Evolutionary conservation across 2,888 invertebrate genomes (phyloP).

Genomic region (Aspidiotus destructor): DNA sequence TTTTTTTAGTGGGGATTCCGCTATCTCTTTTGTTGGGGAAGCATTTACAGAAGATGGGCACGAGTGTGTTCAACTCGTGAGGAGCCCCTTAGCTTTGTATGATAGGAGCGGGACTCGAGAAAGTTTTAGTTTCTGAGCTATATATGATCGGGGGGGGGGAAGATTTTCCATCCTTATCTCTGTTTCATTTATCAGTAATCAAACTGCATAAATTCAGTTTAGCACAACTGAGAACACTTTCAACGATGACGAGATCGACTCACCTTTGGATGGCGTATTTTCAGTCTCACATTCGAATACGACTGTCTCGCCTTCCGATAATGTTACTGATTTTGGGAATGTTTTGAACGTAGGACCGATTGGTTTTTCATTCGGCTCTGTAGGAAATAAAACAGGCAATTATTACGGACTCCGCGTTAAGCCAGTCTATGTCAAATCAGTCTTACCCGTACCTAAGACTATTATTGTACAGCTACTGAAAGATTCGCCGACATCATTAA

Average conservation of each 20-base stretch:
- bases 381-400: conserved; percentile 32
- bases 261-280: conserved; percentile 48
- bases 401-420: not conserved
- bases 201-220: not conserved
- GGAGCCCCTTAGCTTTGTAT: too few species aligned
- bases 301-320: conserved; percentile 67
- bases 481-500: conserved; percentile 86
- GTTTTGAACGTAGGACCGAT: conserved; percentile 74
- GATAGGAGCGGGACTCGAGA: too few species aligned
- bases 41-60: too few species aligned
- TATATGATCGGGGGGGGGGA: too few species aligned
- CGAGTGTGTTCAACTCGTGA: too few species aligned
- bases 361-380: conserved; percentile 75
- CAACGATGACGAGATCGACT: conserved; percentile 23
- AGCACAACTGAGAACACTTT: not conserved
- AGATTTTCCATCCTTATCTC: too few species aligned
- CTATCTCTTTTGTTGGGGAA: too few species aligned
- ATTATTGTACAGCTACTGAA: conserved; percentile 84
- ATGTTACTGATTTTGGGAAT: conserved; percentile 81
- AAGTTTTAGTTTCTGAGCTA: too few species aligned
- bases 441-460: conserved; percentile 50
- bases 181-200: too few species aligned
- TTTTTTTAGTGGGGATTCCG: too few species aligned
- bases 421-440: not conserved
- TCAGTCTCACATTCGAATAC: conserved; percentile 73